Conservation (phyloP, 2,888 invertebrate genomes). For the Stramonita haemastoma region DNA sequence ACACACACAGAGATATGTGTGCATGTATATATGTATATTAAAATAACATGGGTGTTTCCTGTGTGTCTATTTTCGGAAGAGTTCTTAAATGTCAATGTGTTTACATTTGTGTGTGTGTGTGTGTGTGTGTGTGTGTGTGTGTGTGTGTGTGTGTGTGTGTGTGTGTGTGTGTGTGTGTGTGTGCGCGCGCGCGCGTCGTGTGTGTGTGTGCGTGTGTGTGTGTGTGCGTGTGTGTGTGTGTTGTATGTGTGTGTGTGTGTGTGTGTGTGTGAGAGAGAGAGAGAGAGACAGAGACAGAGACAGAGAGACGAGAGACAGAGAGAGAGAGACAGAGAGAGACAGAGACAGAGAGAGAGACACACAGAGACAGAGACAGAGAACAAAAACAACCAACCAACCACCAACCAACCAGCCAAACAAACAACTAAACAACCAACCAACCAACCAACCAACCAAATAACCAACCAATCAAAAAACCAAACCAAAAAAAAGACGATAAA, state of each 20-base stretch:
- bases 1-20: too few relatives aligned
- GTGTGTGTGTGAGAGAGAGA: neutral
- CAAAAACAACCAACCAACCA: too few relatives aligned
- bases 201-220: neutral
- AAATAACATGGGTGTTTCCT: too few relatives aligned
- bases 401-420: neutral
- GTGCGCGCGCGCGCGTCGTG: neutral
- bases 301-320: neutral
- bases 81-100: neutral
- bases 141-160: slow-evolving; percentile 4
- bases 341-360: neutral
- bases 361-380: neutral
- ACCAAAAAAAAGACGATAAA: neutral
- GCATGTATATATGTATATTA: too few relatives aligned
- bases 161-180: slow-evolving; percentile 6
- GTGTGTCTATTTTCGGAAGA: too few relatives aligned
- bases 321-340: neutral
- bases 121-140: neutral
- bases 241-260: neutral
- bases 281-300: neutral
- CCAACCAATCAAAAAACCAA: neutral
- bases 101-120: neutral
- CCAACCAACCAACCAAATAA: neutral
- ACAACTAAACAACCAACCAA: neutral
- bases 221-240: neutral